Percentiles rank a stretch among this genome's conserved stretches.
These are phyloP conservation scores for Euwallacea similis DNA, from an alignment of 1,140 invertebrate genomes.

Conservation along the genomic window DNA sequence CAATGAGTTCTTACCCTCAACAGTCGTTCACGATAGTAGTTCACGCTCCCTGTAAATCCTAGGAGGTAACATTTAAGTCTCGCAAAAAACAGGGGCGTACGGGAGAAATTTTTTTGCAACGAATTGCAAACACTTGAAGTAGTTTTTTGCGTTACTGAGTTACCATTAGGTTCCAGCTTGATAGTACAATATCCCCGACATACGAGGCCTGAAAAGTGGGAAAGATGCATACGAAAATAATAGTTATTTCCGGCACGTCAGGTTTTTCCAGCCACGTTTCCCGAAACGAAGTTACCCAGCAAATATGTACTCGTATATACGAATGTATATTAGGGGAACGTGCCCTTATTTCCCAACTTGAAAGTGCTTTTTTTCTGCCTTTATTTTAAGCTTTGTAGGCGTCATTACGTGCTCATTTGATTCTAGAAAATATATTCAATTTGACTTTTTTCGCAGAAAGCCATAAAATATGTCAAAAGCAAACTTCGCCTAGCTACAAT, in stretches of 20 bases:
- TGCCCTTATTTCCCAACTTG: no score
- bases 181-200: neutral
- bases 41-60: neutral
- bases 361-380: no score
- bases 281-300: neutral
- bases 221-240: neutral
- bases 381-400: neutral
- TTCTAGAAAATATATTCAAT: neutral
- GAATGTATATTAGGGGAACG: neutral
- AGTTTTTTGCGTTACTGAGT: no score
- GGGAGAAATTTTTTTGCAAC: neutral
- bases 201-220: neutral
- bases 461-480: neutral
- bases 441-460: neutral
- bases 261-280: neutral
- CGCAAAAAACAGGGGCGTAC: neutral
- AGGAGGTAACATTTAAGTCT: neutral
- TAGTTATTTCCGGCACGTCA: constrained; percentile 2
- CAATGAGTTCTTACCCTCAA: no score
- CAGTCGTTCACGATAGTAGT: no score
- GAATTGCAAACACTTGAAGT: neutral
- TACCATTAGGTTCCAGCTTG: no score
- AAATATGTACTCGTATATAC: neutral
- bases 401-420: neutral
- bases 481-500: no score